Percentiles rank a stretch among this genome's conserved stretches.
Evolutionary conservation across 2,113 vertebrate genomes (phyloP).

Genomic region (Aegotheles bennettii): DNA sequence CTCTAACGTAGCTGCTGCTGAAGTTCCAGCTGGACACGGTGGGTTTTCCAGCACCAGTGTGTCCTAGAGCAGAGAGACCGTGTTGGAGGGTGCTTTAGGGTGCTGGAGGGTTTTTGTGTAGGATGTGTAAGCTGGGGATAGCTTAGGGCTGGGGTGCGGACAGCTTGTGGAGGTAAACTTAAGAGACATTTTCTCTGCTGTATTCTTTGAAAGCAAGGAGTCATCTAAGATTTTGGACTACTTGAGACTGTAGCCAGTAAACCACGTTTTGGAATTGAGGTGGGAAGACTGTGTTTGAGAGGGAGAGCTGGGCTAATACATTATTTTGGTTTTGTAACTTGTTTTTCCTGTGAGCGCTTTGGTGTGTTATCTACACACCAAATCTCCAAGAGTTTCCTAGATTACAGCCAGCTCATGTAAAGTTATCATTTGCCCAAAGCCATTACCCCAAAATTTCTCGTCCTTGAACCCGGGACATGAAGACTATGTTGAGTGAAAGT

Average conservation of each 20-base stretch:
- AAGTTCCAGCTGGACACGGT: background rate
- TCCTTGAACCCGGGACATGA: background rate
- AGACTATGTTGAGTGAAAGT: background rate
- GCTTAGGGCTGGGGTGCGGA: background rate
- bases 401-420: background rate
- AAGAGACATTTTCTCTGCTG: background rate
- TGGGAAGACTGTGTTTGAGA: background rate
- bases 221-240: background rate
- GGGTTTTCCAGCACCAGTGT: background rate
- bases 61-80: background rate
- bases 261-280: background rate
- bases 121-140: background rate
- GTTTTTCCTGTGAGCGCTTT: background rate
- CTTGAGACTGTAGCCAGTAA: background rate
- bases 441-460: background rate
- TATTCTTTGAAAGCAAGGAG: background rate
- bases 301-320: background rate
- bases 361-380: background rate
- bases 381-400: background rate
- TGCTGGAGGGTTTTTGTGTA: background rate
- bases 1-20: background rate
- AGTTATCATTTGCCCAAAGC: background rate
- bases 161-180: background rate
- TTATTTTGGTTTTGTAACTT: background rate
- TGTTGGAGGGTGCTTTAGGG: background rate